These are phyloP conservation scores for Huso huso DNA, from an alignment of 2,797 vertebrate species.

Conservation along the genomic window DNA sequence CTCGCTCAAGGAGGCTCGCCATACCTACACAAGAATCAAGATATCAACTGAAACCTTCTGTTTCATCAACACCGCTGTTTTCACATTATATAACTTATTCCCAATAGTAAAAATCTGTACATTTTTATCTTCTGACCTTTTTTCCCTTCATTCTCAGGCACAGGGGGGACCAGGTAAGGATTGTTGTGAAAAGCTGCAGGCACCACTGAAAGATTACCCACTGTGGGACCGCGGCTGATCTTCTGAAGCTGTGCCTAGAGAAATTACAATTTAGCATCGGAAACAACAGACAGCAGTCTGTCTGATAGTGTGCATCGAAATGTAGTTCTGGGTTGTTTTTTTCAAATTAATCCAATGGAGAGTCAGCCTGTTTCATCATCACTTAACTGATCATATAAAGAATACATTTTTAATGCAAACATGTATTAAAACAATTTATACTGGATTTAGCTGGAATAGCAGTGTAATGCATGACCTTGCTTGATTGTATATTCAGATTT, in stretches of 20 bases:
- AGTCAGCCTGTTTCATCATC: too few relatives aligned
- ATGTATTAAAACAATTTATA: too few relatives aligned
- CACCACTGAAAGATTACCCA: constrained; percentile 30
- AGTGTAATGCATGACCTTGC: too few relatives aligned
- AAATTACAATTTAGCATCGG: constrained; percentile 7
- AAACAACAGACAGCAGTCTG: too few relatives aligned
- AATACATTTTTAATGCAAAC: too few relatives aligned
- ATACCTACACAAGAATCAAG: constrained; percentile 37
- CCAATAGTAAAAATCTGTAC: background rate
- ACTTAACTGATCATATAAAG: too few relatives aligned
- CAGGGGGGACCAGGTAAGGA: constrained; percentile 32
- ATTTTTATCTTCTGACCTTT: constrained; percentile 52
- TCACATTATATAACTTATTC: background rate
- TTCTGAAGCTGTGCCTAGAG: constrained; percentile 49
- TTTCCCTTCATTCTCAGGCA: constrained; percentile 35
- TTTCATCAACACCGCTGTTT: background rate
- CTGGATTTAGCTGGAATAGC: too few relatives aligned
- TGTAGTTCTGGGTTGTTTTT: too few relatives aligned
- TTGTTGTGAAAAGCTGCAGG: constrained; percentile 30
- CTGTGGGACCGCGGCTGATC: constrained; percentile 35
- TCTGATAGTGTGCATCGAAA: too few relatives aligned
- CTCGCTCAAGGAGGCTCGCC: constrained; percentile 42
- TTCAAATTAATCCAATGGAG: too few relatives aligned
- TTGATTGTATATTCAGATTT: too few relatives aligned
- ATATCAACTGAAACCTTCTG: background rate